Evolutionary conservation across 2,797 vertebrate genomes (phyloP).

Genomic region (Galago senegalensis): DNA sequence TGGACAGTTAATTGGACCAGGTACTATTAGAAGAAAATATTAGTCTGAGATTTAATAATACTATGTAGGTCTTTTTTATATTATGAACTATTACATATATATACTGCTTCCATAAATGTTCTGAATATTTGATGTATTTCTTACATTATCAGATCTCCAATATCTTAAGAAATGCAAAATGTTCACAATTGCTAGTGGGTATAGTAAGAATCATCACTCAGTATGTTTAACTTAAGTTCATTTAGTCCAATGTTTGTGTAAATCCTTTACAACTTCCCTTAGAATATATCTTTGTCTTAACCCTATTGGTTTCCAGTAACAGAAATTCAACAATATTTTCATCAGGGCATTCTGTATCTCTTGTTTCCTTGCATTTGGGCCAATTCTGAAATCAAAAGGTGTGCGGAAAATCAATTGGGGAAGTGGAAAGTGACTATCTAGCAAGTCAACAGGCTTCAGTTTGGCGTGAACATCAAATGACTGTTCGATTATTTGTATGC

Average conservation of each 20-base stretch:
- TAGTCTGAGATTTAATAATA: constrained; percentile 26
- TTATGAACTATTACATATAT: not conserved
- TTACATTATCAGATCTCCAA: not conserved
- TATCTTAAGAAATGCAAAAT: not conserved
- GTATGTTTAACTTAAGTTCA: constrained; percentile 42
- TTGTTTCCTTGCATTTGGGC: not conserved
- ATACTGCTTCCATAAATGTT: not conserved
- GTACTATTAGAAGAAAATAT: not conserved
- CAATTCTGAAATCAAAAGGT: constrained; percentile 56
- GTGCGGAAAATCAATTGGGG: constrained; percentile 36
- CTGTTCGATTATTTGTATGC: constrained; percentile 12
- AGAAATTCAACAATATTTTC: constrained; percentile 60
- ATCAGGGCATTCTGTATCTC: not conserved
- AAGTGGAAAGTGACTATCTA: not conserved
- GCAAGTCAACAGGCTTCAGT: not conserved
- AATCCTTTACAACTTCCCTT: not conserved
- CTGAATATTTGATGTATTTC: not conserved
- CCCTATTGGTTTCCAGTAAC: constrained; percentile 23
- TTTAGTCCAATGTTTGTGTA: not conserved
- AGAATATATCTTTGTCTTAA: constrained; percentile 60
- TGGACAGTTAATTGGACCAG: not conserved
- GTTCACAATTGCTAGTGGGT: constrained; percentile 6
- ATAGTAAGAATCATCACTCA: constrained; percentile 48
- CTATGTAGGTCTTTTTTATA: not conserved
- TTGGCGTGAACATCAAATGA: constrained; percentile 6